A percentile compares a stretch with the other conserved stretches of the same genome.
phyloP scores from a whole-genome alignment of 2,797 vertebrate genomes.

The Amblyraja radiata region DNA sequence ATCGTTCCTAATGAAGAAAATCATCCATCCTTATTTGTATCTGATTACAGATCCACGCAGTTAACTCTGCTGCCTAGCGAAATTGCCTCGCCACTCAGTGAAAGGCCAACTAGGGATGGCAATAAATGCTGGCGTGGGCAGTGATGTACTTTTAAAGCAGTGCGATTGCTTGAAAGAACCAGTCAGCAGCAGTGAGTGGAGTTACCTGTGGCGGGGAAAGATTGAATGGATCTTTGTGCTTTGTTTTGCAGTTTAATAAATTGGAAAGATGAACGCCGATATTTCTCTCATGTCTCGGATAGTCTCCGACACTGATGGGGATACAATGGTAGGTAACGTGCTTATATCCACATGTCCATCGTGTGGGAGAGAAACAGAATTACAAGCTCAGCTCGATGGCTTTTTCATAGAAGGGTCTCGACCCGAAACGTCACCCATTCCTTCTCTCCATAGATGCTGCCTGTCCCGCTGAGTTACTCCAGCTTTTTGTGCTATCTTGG shows the following conservation, averaged over 20 bases:
- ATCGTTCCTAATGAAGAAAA: too few relatives aligned
- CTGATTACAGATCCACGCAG: too few relatives aligned
- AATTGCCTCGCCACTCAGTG: too few relatives aligned
- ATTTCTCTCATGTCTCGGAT: constrained; percentile 30
- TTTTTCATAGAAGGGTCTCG: too few relatives aligned
- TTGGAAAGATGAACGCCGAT: constrained; percentile 27
- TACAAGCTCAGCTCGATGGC: not conserved
- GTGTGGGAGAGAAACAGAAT: too few relatives aligned
- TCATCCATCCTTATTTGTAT: too few relatives aligned
- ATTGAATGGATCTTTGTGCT: not conserved
- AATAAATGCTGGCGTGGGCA: not conserved
- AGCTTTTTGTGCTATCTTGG: too few relatives aligned
- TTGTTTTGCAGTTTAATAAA: not conserved
- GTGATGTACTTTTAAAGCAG: not conserved
- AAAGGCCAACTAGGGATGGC: not conserved
- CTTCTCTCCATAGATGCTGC: too few relatives aligned
- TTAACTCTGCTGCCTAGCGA: too few relatives aligned
- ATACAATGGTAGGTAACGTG: constrained; percentile 22
- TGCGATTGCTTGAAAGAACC: not conserved
- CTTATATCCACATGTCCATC: not conserved
- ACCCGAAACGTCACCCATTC: too few relatives aligned
- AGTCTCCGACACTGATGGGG: not conserved
- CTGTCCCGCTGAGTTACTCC: too few relatives aligned
- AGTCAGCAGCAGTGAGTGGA: too few relatives aligned
- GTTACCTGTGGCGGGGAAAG: not conserved